A percentile compares a stretch with the other conserved stretches of the same genome.
phyloP scores from a whole-genome alignment of 2,113 vertebrate genomes.

The Malurus melanocephalus region DNA sequence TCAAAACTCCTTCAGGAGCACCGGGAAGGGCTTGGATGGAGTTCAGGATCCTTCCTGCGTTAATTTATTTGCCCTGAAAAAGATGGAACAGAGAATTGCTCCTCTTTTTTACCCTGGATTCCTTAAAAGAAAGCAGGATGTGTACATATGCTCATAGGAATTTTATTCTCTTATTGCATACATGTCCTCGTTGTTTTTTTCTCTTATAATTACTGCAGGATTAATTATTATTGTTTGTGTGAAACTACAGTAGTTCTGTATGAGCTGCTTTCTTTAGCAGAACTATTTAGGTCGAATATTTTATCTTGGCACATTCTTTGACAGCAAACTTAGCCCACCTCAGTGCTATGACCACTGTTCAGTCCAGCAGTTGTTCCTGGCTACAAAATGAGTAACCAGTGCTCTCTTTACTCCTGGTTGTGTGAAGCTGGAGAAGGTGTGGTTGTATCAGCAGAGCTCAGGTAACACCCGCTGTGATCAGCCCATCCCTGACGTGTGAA shows the following conservation, averaged over 20 bases:
- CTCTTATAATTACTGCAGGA: neutral
- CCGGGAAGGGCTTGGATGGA: neutral
- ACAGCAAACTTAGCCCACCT: rapidly evolving
- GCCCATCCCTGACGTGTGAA: neutral
- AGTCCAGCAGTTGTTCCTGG: too few species aligned
- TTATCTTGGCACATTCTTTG: neutral
- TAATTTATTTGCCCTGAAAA: neutral
- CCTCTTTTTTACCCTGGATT: rapidly evolving
- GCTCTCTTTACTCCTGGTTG: rapidly evolving
- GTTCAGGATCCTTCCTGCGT: neutral
- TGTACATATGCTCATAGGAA: rapidly evolving
- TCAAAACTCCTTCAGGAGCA: neutral
- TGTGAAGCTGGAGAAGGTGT: neutral
- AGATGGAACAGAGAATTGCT: neutral
- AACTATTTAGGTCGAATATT: neutral
- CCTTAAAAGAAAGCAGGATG: neutral
- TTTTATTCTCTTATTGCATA: neutral
- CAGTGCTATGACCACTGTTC: neutral
- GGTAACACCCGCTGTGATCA: neutral
- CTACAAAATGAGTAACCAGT: neutral
- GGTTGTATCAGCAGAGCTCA: neutral
- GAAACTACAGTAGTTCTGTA: neutral
- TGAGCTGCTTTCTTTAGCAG: neutral
- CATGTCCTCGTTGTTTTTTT: neutral
- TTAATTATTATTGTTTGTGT: neutral